phyloP scores from a whole-genome alignment of 2,888 invertebrate species.

The Aromia moschata region DNA sequence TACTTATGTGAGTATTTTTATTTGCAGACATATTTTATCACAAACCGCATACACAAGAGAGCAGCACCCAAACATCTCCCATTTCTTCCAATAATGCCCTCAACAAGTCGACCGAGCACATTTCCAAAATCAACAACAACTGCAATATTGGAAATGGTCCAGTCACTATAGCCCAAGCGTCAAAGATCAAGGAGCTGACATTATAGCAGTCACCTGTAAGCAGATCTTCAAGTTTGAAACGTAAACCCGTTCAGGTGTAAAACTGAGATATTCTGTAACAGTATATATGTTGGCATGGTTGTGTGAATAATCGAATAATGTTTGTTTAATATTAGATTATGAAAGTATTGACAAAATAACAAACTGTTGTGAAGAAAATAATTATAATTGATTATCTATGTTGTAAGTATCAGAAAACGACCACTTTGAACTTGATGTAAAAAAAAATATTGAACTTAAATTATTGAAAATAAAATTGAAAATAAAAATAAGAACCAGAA shows the following conservation, averaged over 20 bases:
- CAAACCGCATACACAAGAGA: conserved; percentile 56
- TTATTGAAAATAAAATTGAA: too few relatives aligned
- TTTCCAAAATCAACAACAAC: conserved; percentile 59
- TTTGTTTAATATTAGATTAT: too few relatives aligned
- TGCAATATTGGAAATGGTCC: conserved; percentile 60
- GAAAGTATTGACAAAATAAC: too few relatives aligned
- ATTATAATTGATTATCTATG: too few relatives aligned
- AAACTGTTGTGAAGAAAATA: too few relatives aligned
- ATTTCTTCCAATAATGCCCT: conserved; percentile 46
- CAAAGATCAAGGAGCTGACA: conserved; percentile 55
- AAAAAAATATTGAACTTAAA: too few relatives aligned
- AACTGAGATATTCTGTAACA: background rate
- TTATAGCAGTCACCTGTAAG: conserved; percentile 59
- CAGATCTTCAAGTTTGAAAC: conserved; percentile 59
- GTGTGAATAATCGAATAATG: background rate
- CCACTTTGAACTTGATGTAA: too few relatives aligned
- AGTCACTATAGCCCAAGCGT: conserved; percentile 48
- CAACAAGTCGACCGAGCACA: conserved; percentile 50
- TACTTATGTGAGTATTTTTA: too few relatives aligned
- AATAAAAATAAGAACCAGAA: too few relatives aligned
- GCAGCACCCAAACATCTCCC: conserved; percentile 58
- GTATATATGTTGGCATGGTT: background rate
- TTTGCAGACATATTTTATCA: conserved; percentile 39
- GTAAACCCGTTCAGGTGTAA: conserved; percentile 60
- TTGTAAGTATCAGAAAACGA: too few relatives aligned